These are phyloP conservation scores for Xiphophorus maculatus DNA, from an alignment of 2,113 vertebrate species.

Conservation along the genomic window DNA sequence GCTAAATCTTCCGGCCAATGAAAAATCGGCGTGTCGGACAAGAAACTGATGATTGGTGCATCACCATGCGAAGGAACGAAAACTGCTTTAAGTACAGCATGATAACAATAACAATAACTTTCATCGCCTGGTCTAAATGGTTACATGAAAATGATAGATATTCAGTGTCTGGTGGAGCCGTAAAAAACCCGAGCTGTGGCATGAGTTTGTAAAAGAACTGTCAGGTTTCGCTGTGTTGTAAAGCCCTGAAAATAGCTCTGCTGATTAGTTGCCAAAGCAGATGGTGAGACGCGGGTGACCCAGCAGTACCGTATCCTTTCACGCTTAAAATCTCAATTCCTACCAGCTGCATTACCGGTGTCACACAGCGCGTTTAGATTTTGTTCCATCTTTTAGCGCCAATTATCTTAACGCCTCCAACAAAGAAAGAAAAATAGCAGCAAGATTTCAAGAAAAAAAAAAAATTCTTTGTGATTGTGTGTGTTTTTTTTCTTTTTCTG, in stretches of 20 bases:
- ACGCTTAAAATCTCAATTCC: slow-evolving; percentile 21
- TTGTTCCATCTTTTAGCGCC: neutral
- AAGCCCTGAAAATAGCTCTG: slow-evolving; percentile 9
- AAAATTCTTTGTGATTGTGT: neutral
- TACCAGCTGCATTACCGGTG: slow-evolving; percentile 10
- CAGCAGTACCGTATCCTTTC: slow-evolving; percentile 29
- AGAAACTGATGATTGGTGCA: too few species aligned
- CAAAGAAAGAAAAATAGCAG: neutral
- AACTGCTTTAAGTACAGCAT: too few species aligned
- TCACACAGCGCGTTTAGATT: neutral
- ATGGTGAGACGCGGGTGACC: slow-evolving; percentile 51
- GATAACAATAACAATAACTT: too few species aligned
- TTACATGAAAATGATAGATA: too few species aligned
- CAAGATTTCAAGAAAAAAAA: too few species aligned
- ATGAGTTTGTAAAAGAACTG: neutral
- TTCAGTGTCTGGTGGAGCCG: too few species aligned
- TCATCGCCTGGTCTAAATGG: too few species aligned
- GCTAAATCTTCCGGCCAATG: too few species aligned
- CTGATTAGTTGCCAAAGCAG: slow-evolving; percentile 34
- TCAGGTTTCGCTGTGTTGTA: neutral
- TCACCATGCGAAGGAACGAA: too few species aligned
- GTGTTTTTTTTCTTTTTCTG: too few species aligned
- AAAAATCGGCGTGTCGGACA: too few species aligned
- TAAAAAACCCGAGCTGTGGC: neutral
- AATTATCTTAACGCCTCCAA: neutral